Evolutionary conservation across 2,888 invertebrate genomes (phyloP), one percentile per base, ranked within the genome.

Genomic region (Xanthostigma xanthostigma): DNA sequence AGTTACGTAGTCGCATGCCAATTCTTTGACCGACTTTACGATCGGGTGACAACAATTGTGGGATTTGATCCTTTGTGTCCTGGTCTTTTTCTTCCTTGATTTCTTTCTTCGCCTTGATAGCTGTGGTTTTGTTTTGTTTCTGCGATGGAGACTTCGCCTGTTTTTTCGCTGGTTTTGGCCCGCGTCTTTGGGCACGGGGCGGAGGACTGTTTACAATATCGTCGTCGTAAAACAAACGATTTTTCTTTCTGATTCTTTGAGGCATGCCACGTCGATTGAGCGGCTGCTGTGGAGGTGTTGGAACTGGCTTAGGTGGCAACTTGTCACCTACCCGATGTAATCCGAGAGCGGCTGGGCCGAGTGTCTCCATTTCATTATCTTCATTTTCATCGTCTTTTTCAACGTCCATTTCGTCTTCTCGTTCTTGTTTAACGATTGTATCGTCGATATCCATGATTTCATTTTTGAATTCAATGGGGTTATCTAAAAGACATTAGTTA

Each of bases 201-300:
- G 84, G 84, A 41, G 84, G 79, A 53, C 81, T 84, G 61, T 87
- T 87, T 14, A 89, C 82, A 59, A 88, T 79, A 63, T 90, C 86
- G 64, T 93, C 92, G 64, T 92, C 91, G 66, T 81, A 92, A 64
- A 92, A 92, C 48, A 91, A 73, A 36, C 81, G 78, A 65, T 93
- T 93, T 61, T 88, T 86, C 66, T 92, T 93, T 35, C 92, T 75
- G 55, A 91, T 90, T 50, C 93, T 75, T 6, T 87, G 89, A 47
- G 92, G 92, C 88, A 89, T 90, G 42, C 90, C 90, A 59, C 90
- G 75, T 2, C 88, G 82, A 63, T 90, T 90, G 2, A 90, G 68
- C 55, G 84, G 81, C 64, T 86, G 84, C n/a, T 84, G 76, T 33
- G 84, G 85, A 62, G 80, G 82, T 36, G 72, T 72, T 5, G 75